Evolutionary conservation across 1,140 invertebrate genomes (phyloP), one percentile per base, ranked within the genome.

Genomic region (Colletes gigas): DNA sequence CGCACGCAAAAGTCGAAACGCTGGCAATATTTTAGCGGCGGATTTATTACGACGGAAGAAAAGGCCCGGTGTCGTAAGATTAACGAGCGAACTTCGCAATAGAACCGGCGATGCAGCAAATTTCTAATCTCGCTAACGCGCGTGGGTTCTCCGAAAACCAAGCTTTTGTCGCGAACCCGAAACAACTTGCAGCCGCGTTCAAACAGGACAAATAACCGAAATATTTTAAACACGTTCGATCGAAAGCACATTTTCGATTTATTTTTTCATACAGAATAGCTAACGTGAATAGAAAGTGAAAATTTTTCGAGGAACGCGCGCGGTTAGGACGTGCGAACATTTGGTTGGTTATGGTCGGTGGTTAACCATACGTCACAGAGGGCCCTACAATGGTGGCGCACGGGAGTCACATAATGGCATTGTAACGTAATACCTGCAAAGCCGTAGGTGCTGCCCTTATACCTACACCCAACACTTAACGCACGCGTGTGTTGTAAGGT

Each of bases 341-440:
- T 83, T 83, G 82, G 82, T 75, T 85, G 82, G 84, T 83, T 81
- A 83, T 81, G 83, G 76, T 81, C 57, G 81, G 70, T 85, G 84
- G 84, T 83, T 85, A 83, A 83, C 82, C 82, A 80, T 81, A 83
- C 84, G 82, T 81, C 78, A 76, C 62, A 52, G 44, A n/a, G 47
- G 67, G 41, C 41, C 62, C 19, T 21, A 75, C 72, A 82, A 78
- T 84, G 75, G 65, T 60, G 55, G 75, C 66, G 65, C 68, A 77
- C 70, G 70, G 78, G 66, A 83, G 72, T 85, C 81, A 74, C 78
- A 85, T 85, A 85, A 85, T 83, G 59, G 39, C 57, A 83, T 85
- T 83, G 81, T 85, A 85, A 85, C 73, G 70, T 78, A 78, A 85
- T 83, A 85, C 82, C 74, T 81, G 54, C 78, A 66, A 66, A 68